phyloP scores from a whole-genome alignment of 2,113 vertebrate species.

The Bos javanicus region DNA sequence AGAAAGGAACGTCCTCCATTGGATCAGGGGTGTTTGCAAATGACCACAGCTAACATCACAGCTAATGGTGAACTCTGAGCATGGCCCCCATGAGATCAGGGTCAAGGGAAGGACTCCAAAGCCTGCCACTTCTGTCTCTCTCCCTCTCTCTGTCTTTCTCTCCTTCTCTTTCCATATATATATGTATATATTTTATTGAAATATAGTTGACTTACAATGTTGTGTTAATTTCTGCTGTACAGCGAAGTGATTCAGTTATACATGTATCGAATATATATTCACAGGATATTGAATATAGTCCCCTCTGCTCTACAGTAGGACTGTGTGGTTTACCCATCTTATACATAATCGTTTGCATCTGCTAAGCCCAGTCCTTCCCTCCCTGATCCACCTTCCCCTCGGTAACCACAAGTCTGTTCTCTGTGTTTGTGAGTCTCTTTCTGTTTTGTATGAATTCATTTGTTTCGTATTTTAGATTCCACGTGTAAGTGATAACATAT shows the following conservation, averaged over 20 bases:
- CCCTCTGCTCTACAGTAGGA: not conserved
- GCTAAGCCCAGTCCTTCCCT: not conserved
- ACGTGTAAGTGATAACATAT: not conserved
- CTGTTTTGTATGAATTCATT: not conserved
- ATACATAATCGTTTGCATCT: not conserved
- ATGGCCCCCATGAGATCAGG: not conserved
- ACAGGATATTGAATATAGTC: not conserved
- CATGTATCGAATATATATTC: not conserved
- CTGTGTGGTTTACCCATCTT: not conserved
- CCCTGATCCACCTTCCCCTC: not conserved
- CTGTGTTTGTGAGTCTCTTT: not conserved
- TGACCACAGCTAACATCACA: accelerated
- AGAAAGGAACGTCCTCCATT: not conserved
- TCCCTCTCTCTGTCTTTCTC: not conserved
- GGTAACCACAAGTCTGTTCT: not conserved
- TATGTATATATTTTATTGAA: not conserved
- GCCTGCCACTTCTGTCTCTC: not conserved
- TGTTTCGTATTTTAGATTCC: not conserved
- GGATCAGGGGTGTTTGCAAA: too few relatives aligned
- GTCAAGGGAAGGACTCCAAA: too few relatives aligned
- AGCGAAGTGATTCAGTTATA: not conserved
- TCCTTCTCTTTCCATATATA: not conserved
- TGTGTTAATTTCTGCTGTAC: not conserved
- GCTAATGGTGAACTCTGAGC: accelerated
- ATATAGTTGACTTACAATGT: not conserved